phyloP scores from a whole-genome alignment of 92 coral and sea anemone genomes.

The Pocillopora meandrina region DNA sequence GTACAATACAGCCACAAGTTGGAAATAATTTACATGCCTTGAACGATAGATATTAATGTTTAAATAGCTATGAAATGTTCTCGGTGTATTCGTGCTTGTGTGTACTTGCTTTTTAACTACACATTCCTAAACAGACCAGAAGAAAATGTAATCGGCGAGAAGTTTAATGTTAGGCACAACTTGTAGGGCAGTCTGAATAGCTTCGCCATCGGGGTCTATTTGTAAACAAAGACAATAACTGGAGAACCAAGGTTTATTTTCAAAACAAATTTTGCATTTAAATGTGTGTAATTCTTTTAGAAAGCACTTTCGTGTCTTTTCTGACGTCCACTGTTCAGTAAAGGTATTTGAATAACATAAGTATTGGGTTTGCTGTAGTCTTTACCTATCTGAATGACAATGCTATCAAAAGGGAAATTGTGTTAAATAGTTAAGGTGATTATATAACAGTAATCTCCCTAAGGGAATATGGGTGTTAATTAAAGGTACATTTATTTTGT shows the following conservation, averaged over 20 bases:
- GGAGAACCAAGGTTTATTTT: not conserved
- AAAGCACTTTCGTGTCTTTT: not conserved
- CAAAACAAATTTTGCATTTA: not conserved
- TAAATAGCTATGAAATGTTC: not conserved
- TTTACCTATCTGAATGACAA: conserved; percentile 25
- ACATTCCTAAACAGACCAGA: conserved; percentile 1
- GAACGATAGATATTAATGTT: not conserved
- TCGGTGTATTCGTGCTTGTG: not conserved
- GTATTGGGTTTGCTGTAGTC: not conserved
- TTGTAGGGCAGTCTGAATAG: not conserved
- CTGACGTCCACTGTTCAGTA: not conserved
- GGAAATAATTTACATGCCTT: not conserved
- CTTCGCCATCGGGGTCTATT: not conserved
- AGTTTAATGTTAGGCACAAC: not conserved
- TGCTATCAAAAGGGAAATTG: not conserved
- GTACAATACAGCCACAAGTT: not conserved
- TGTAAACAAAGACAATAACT: not conserved
- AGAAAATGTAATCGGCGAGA: not conserved
- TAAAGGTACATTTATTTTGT: not conserved
- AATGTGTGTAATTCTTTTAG: not conserved
- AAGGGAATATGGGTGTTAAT: not conserved
- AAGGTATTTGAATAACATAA: not conserved
- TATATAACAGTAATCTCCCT: not conserved
- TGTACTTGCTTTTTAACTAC: not conserved
- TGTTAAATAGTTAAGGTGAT: conserved; percentile 5